Base-by-base conservation (phyloP, 2,888 invertebrate species). In the Diaprepes abbreviatus region DNA sequence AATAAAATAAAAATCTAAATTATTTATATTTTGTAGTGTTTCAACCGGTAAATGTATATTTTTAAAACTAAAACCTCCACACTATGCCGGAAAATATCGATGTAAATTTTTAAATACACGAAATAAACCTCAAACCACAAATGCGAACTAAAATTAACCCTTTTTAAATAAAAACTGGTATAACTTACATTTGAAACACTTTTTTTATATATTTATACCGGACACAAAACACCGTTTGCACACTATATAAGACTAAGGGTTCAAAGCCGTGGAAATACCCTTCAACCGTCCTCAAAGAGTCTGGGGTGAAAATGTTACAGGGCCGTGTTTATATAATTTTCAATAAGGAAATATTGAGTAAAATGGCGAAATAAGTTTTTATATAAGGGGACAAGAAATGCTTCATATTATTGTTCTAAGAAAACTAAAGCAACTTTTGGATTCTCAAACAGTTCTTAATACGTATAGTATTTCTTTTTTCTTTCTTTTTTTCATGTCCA, bases 231-330 rank as follows among this genome's bases (percentile, higher is more conserved):
- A 12, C 17, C 24, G 24, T 58, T 12, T 43, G 35, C 28, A 40
- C 58, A 58, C 58, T 43, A 24, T 6, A 4, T 12, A 28, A 9
- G 48, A 57, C 58, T 40, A 38, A 14, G 17, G 58, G 62, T 21
- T 21, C n/a, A 65, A 54, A 38, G 19, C 28, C 24, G 58, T 21
- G 45, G 48, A 60, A 70, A 70, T 70, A 70, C 54, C 70, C 70
- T 70, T 70, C 58, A 70, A 43, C 24, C 31, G 70, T 60, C 70
- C 70, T 70, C 54, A 40, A 50, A 58, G 58, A 66, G 21, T 31
- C 16, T 33, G 58, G 57, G 68, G 40, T 63, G 63, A 54, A 50
- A 64, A 64, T 19, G 14, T 14, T 12, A n/a, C 40, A 64, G 68
- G 58, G 28, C 33, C 35, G 67, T 36, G 54, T 33, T 62, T 60